Percentiles rank a stretch among this genome's conserved stretches.
Evolutionary conservation across 2,797 vertebrate genomes (phyloP).

Genomic region (Podarcis siculus): DNA sequence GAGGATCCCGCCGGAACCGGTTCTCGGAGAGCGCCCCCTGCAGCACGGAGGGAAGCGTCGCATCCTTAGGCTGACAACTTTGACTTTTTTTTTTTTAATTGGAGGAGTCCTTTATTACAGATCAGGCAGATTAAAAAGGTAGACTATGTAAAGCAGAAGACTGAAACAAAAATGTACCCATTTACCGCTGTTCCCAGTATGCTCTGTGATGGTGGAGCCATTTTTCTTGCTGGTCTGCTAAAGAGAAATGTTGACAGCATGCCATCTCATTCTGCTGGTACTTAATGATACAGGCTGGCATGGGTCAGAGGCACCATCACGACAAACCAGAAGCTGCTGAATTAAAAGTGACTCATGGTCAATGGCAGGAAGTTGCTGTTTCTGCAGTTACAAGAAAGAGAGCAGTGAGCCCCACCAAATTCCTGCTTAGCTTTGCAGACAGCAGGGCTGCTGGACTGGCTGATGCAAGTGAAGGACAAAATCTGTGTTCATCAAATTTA

Average conservation of each 20-base stretch:
- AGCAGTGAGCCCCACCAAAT: not conserved
- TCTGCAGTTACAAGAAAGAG: not conserved
- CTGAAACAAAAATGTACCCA: conserved; percentile 59
- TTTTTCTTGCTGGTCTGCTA: not conserved
- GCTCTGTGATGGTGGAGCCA: conserved; percentile 3
- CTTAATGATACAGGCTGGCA: conserved; percentile 12
- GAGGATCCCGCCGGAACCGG: not conserved
- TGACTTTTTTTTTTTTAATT: not conserved
- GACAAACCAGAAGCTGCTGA: conserved; percentile 53
- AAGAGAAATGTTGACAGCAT: conserved; percentile 20
- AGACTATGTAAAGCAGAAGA: conserved; percentile 53
- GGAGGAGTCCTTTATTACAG: conserved; percentile 50
- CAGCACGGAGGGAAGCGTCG: not conserved
- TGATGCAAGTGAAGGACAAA: conserved; percentile 35
- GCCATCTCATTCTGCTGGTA: not conserved
- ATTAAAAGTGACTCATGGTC: conserved; percentile 26
- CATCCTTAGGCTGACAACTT: no score
- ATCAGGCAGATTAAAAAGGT: conserved; percentile 36
- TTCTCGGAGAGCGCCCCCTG: conserved; percentile 18
- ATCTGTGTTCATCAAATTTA: conserved; percentile 27
- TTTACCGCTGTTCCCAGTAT: conserved; percentile 12
- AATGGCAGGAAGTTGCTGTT: not conserved
- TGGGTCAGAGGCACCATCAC: conserved; percentile 28
- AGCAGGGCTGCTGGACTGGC: conserved; percentile 36
- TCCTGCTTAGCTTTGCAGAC: conserved; percentile 50